Conservation (phyloP, 2,888 invertebrate genomes). For the Colostygia pectinataria region DNA sequence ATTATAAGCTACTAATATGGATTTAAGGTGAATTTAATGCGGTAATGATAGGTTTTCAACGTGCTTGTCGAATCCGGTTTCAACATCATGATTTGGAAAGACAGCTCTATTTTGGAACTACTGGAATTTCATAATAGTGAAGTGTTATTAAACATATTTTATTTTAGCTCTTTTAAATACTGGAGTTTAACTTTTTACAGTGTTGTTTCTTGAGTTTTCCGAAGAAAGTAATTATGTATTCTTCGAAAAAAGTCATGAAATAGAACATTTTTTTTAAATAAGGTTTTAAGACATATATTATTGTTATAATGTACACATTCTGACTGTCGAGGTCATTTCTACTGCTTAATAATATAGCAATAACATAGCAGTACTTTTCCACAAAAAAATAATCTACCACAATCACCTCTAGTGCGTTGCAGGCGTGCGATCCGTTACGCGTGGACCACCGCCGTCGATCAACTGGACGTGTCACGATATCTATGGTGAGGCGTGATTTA, state of each 20-base stretch:
- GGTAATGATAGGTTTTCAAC: slow-evolving; percentile 36
- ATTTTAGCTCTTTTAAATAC: too few species aligned
- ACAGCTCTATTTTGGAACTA: background rate
- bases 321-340: too few species aligned
- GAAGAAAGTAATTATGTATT: too few species aligned
- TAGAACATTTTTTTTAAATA: too few species aligned
- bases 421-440: slow-evolving; percentile 29
- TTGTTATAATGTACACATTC: too few species aligned
- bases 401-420: slow-evolving; percentile 16
- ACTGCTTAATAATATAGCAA: too few species aligned
- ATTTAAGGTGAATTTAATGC: slow-evolving; percentile 31
- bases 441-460: slow-evolving; percentile 31
- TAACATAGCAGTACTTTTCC: too few species aligned
- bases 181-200: too few species aligned
- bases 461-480: slow-evolving; percentile 29
- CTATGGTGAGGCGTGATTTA: slow-evolving; percentile 21
- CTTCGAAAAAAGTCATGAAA: too few species aligned
- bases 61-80: slow-evolving; percentile 18
- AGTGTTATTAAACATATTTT: background rate
- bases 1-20: slow-evolving; percentile 39
- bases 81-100: slow-evolving; percentile 9
- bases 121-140: background rate
- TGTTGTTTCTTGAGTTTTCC: background rate
- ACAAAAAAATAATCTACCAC: background rate
- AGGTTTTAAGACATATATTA: too few species aligned